Evolutionary conservation across 2,888 invertebrate genomes (phyloP).

Genomic region (Formica aserva): DNA sequence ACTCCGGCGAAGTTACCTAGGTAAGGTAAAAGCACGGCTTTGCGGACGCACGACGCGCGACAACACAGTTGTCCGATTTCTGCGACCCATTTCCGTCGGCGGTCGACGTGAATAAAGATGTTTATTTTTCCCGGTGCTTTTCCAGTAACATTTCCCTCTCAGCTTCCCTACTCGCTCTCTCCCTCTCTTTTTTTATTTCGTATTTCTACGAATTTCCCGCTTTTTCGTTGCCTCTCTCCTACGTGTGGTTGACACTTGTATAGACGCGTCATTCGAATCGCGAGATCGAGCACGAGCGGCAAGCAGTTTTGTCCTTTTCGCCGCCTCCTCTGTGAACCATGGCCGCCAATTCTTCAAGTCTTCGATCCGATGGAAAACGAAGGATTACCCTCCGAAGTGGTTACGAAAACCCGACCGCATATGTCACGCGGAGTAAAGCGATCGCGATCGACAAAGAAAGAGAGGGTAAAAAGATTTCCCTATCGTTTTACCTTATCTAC

Average conservation of each 20-base stretch:
- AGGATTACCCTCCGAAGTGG: constrained; percentile 23
- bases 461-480: not conserved
- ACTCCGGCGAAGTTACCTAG: constrained; percentile 37
- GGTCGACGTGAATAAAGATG: constrained; percentile 71
- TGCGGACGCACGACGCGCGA: constrained; percentile 59
- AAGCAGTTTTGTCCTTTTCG: constrained; percentile 29
- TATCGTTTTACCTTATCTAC: constrained; percentile 78
- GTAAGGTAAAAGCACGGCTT: constrained; percentile 49
- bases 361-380: constrained; percentile 25
- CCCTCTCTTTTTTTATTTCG: constrained; percentile 14
- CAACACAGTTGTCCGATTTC: constrained; percentile 67
- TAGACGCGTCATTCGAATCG: constrained; percentile 48
- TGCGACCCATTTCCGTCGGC: constrained; percentile 72
- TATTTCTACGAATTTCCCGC: constrained; percentile 4
- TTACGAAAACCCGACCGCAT: constrained; percentile 19
- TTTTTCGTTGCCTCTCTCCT: constrained; percentile 17
- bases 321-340: constrained; percentile 12
- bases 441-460: constrained; percentile 11
- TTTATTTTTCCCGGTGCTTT: constrained; percentile 68
- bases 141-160: constrained; percentile 34
- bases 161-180: constrained; percentile 22
- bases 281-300: constrained; percentile 21
- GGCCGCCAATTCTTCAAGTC: constrained; percentile 29
- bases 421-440: constrained; percentile 19
- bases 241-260: constrained; percentile 69